Percentiles rank a stretch among this genome's conserved stretches.
Evolutionary conservation across 1,140 invertebrate genomes (phyloP).

Genomic region (Drosophila littoralis): DNA sequence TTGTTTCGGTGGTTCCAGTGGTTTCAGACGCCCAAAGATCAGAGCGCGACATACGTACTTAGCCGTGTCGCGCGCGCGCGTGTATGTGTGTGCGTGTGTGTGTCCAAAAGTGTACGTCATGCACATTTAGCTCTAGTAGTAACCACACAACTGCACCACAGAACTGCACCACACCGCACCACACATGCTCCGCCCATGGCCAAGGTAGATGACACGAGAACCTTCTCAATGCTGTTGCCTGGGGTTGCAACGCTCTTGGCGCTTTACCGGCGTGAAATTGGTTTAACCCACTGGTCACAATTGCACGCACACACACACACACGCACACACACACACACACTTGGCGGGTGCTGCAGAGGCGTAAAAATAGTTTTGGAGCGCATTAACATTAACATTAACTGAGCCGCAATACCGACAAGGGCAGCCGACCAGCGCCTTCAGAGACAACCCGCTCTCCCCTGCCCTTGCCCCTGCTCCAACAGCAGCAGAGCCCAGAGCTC

Average conservation of each 20-base stretch:
- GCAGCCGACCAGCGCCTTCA: constrained; percentile 51
- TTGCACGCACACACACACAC: constrained; percentile 64
- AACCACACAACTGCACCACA: background rate
- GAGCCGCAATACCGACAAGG: constrained; percentile 77
- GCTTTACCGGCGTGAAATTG: constrained; percentile 83
- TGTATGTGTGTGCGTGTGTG: constrained; percentile 19
- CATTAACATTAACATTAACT: constrained; percentile 80
- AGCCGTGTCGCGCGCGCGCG: too few relatives aligned
- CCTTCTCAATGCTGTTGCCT: constrained; percentile 52
- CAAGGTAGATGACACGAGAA: constrained; percentile 69
- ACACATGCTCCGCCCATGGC: constrained; percentile 13
- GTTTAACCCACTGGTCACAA: constrained; percentile 83
- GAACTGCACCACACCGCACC: background rate
- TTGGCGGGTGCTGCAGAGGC: constrained; percentile 28
- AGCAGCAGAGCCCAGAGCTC: background rate
- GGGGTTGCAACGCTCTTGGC: constrained; percentile 76
- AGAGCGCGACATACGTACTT: constrained; percentile 25
- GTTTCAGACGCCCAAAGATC: constrained; percentile 66
- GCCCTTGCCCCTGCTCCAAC: background rate
- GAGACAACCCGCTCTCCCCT: constrained; percentile 1
- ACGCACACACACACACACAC: constrained; percentile 17
- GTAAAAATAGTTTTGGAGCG: constrained; percentile 68
- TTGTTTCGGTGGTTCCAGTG: constrained; percentile 48
- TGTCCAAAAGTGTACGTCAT: constrained; percentile 79
- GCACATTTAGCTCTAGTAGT: constrained; percentile 65